Base-by-base conservation (phyloP, 2,113 vertebrate species). In the Rattus rattus region DNA sequence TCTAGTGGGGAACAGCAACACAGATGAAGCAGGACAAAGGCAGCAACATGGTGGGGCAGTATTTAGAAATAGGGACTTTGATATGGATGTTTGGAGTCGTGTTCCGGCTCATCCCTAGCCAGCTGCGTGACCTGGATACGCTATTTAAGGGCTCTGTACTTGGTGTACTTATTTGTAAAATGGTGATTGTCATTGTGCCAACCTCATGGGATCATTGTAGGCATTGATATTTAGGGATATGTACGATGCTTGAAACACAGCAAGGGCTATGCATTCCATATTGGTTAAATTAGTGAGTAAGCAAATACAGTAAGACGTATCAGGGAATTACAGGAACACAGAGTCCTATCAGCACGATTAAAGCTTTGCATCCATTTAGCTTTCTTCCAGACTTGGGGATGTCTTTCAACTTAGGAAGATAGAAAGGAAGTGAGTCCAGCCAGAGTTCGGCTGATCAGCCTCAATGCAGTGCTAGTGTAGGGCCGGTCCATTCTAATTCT, bases 231-330 rank as follows among this genome's bases (percentile, higher is more conserved):
- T 86, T 94, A 67, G 67, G 49, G 80, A 39, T 91, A 63, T 24
- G 39, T 81, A 86, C 54, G 83, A 72, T 81, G 30, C 3, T 72
- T 94, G 91, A 92, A 77, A 83, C 54, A 73, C 14, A 95, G 24
- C 61, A 65, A 92, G 49, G 85, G 36, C 17, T 79, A 30, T 43
- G 0, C 20, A 88, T 49, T 49, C 65, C 20, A 7, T 39, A 79
- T 67, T 61, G 81, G 61, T 91, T 94, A 91, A 91, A 63, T 79
- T 86, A 88, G 47, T 73, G n/a, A 69, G 47, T 72, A 72, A 72
- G 13, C 54, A 7, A 88, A 39, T 88, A 17, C 11, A 10, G 6
- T 10, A 56, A 69, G 54, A 26, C 12, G 17, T n/a, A 49, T 36
- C 81, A 56, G 17, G 88, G 63, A 28, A 33, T 63, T 54, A 26